Percentiles rank a stretch among this genome's conserved stretches.
Evolutionary conservation across 1,140 invertebrate species (phyloP).

Genomic region (Drosophila mayri): DNA sequence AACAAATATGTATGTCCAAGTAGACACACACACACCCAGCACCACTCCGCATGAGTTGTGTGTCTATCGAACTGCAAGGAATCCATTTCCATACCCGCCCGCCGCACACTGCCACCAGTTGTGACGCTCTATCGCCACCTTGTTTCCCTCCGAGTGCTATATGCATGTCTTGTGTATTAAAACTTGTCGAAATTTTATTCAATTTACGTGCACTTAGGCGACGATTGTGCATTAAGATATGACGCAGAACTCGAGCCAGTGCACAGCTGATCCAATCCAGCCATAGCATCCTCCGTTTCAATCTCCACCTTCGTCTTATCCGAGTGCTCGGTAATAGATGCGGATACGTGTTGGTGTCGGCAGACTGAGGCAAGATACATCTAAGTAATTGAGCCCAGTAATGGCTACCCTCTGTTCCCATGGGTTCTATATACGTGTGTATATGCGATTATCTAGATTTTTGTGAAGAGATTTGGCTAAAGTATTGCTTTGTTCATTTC

Average conservation of each 20-base stretch:
- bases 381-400: conserved; percentile 25
- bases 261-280: conserved; percentile 42
- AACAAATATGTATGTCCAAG: conserved; percentile 34
- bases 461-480: background rate
- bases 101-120: conserved; percentile 4
- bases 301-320: background rate
- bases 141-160: conserved; percentile 32
- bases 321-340: conserved; percentile 34
- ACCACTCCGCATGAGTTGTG: conserved; percentile 52
- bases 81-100: conserved; percentile 10
- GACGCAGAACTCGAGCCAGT: conserved; percentile 57
- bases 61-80: conserved; percentile 51
- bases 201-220: conserved; percentile 82
- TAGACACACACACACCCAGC: conserved; percentile 7
- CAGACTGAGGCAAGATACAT: conserved; percentile 16
- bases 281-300: conserved; percentile 1
- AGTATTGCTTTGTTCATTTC: background rate
- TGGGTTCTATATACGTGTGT: background rate
- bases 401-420: conserved; percentile 14
- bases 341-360: conserved; percentile 24
- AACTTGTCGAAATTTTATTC: conserved; percentile 83
- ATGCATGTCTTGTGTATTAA: conserved; percentile 76
- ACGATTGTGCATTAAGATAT: conserved; percentile 82
- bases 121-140: conserved; percentile 8
- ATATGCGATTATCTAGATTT: background rate